Evolutionary conservation across 2,113 vertebrate species (phyloP), one percentile per base, ranked within the genome.

Genomic region (Elephantulus edwardii): DNA sequence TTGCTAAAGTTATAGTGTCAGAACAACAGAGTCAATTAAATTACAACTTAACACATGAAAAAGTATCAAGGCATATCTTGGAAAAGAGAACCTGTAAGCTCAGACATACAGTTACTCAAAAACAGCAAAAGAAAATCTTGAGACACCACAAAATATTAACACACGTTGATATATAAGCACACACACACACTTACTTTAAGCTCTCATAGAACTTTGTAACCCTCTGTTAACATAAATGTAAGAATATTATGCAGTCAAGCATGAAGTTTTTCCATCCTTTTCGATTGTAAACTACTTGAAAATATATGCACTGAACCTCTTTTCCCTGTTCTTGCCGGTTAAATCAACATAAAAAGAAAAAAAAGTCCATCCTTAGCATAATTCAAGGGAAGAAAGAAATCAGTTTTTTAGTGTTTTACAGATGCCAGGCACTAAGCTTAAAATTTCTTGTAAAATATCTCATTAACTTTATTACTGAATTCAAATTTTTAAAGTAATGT

Each of bases 331-430:
- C 4, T 78, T 91, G 83, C 60, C 28, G 79, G 3, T 72, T 40
- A 76, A 33, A 26, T 19, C 54, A 90, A 20, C 54, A 86, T 66
- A 40, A 91, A 48, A 91, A 48, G 20, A 70, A n/a, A n/a, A n/a
- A n/a, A n/a, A n/a, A n/a, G n/a, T n/a, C n/a, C n/a, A 70, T 10
- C 8, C 80, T 20, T 80, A 74, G 4, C 1, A 90, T 17, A 83
- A 26, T 40, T 86, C 54, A 92, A 87, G 40, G 52, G 89, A 75
- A 85, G 38, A 89, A 83, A 13, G 77, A 56, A 86, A n/a, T n/a
- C n/a, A n/a, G n/a, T n/a, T 3, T 10, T 33, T 28, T 12, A 35
- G 42, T 66, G 3, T 81, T 90, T 82, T 78, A 44, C 77, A 46
- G 81, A 12, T 50, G 14, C 9, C 54, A 70, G n/a, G 11, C 7